Base-by-base conservation (phyloP, 2,797 vertebrate genomes). In the Bufotes viridis region DNA sequence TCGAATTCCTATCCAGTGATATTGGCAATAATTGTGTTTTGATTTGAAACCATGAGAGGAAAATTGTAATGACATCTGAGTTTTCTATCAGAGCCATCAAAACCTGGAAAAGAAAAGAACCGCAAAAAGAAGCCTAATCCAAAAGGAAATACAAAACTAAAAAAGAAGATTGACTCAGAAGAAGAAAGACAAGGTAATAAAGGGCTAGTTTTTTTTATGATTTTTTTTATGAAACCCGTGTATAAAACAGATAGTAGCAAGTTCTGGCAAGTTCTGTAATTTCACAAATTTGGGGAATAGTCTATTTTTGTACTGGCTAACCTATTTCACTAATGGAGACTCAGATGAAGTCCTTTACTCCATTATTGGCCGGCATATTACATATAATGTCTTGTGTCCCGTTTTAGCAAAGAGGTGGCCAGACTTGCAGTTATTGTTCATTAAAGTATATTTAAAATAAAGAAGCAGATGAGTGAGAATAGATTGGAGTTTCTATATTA, bases 171-270 rank as follows among this genome's bases (percentile, higher is more conserved):
- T 8, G 87, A 93, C 87, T 93, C 94, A 79, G 91, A 94, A 90
- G 93, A 94, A 91, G 91, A 93, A 91, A 92, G 81, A 87, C 92
- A 95, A 95, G 95, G 95, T 96, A 95, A 7, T 78, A 42, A 20
- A 3, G 34, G 70, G 29, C 6, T 42, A 42, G 42, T 4, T 3
- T 42, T 42, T 42, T 42, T 42, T 42, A 5, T 42, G 4, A 6
- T 42, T 42, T 42, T 42, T 42, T 42, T 42, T 42, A 42, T 42
- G 42, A 42, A 42, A 42, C 5, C 42, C 42, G 6, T 42, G 42
- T 42, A 42, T 42, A 42, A 42, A 42, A 42, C 4, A 42, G 42
- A 42, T 42, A 42, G 42, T 42, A 42, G 42, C 42, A 42, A 42
- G 42, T 42, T 42, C 6, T 42, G 42, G 42, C 3, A 42, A 42